Percentiles rank a stretch among this genome's conserved stretches.
Conservation (phyloP, 2,113 vertebrate genomes). For the Nettapus auritus region DNA sequence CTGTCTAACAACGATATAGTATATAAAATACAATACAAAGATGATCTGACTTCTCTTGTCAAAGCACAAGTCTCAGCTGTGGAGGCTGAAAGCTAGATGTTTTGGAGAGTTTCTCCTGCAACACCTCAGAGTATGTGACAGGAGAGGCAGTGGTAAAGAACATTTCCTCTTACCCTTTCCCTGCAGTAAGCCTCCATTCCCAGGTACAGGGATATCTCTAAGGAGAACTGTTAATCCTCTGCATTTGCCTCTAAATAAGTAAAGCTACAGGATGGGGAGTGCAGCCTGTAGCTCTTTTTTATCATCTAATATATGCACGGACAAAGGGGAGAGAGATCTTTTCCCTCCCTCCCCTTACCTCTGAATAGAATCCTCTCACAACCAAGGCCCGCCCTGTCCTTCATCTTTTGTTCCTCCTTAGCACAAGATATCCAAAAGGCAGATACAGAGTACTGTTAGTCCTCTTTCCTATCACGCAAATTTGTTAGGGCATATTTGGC, state of each 20-base stretch:
- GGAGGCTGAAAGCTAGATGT: neutral
- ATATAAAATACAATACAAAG: neutral
- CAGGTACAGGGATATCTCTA: neutral
- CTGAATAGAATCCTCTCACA: neutral
- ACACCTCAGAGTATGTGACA: neutral
- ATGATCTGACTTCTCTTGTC: neutral
- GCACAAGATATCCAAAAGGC: neutral
- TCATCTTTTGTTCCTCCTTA: neutral
- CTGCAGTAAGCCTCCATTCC: neutral
- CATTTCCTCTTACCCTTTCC: fast-evolving
- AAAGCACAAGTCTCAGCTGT: neutral
- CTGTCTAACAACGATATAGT: neutral
- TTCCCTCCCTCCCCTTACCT: neutral
- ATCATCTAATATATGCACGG: neutral
- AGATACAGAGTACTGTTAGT: neutral
- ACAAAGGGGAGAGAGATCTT: neutral
- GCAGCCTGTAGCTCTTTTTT: neutral
- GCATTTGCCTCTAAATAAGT: neutral
- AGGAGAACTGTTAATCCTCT: neutral
- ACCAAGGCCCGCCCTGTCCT: neutral
- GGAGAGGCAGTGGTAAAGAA: neutral
- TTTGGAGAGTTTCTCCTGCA: neutral
- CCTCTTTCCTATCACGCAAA: neutral
- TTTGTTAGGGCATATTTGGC: neutral
- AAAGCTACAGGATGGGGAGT: neutral